Base-by-base conservation (phyloP, 2,113 vertebrate genomes). In the Echinops telfairi region DNA sequence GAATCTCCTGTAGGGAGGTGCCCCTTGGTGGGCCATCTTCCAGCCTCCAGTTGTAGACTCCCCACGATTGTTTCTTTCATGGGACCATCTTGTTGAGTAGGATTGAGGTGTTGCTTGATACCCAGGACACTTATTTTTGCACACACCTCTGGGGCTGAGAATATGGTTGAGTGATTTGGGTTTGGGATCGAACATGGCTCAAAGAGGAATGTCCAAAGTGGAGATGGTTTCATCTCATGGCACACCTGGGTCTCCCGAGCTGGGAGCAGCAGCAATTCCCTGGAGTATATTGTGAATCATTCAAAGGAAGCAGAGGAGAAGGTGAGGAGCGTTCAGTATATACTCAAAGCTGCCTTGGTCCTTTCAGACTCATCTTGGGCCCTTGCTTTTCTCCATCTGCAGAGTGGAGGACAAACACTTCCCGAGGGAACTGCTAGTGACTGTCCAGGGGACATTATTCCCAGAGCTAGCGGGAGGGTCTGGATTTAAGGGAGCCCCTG, bases 301-400 rank as follows among this genome's bases (percentile, higher is more conserved):
- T 88, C 22, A 20, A 66, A 86, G 92, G 53, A 94, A 38, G 38
- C 68, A 87, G 79, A 94, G 83, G 80, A 84, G 70, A 83, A 88
- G 31, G 23, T 76, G 33, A 75, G 85, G 57, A 91, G 57, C 4
- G 83, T 70, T 57, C 33, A 89, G 80, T 57, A 40, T 57, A 40
- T 36, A 43, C 3, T 2, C 29, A 66, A 75, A 89, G 71, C 68
- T 79, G 53, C 40, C 40, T 40, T 40, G 40, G 4, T 40, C 40
- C 40, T 40, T 40, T 40, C 40, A 40, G 40, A 40, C 62, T 47
- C 64, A 27, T 1, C 15, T 15, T 36, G 40, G 40, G 53, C 7
- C 75, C 86, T 71, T 16, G 33, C 71, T 82, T 78, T 77, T 92
- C 33, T 57, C n/a, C 73, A 53, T 92, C 40, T 94, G 38, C 80